A percentile compares a stretch with the other conserved stretches of the same genome.
Evolutionary conservation across 2,113 vertebrate species (phyloP).

Genomic region (Mustelus asterias): DNA sequence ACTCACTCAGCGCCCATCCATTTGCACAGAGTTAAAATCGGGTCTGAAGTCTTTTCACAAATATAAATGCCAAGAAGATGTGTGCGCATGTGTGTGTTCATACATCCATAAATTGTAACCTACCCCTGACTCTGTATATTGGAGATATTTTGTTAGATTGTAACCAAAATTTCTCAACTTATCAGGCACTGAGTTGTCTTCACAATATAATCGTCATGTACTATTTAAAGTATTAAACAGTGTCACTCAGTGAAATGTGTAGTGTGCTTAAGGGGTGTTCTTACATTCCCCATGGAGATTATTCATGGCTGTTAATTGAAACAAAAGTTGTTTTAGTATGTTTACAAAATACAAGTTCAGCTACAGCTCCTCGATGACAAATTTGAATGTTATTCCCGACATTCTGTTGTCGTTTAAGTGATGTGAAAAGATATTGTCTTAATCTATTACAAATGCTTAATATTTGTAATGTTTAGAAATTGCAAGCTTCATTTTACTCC

Average conservation of each 20-base stretch:
- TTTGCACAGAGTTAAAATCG: background rate
- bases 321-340: background rate
- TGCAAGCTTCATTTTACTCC: background rate
- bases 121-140: background rate
- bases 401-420: background rate
- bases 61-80: background rate
- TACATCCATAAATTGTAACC: background rate
- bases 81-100: background rate
- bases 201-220: background rate
- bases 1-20: background rate
- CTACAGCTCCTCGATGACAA: background rate
- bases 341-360: background rate
- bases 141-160: background rate
- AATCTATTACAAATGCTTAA: background rate
- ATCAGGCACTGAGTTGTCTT: background rate
- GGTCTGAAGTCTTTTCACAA: background rate
- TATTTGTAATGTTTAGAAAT: background rate
- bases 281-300: background rate
- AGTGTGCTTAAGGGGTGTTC: background rate
- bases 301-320: background rate
- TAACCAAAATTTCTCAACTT: background rate
- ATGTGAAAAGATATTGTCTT: background rate
- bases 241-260: background rate
- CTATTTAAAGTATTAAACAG: background rate
- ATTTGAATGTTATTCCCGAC: background rate